These are phyloP conservation scores for Crenichthys baileyi DNA, from an alignment of 2,797 vertebrate genomes.

Conservation along the genomic window DNA sequence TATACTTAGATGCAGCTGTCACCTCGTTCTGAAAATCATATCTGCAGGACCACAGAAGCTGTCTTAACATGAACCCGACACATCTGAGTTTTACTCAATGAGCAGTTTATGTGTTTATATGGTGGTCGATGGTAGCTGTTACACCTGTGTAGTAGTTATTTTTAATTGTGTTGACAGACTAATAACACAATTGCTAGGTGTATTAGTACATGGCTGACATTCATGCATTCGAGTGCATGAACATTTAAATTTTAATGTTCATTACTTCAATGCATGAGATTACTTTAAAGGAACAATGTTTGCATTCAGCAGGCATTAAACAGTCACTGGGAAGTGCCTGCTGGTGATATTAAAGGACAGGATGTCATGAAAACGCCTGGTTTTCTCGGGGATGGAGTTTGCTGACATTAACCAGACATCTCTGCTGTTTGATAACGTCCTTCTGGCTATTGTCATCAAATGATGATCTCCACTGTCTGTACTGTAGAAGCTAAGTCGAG, in stretches of 20 bases:
- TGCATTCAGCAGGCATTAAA: background rate
- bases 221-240: background rate
- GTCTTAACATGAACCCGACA: background rate
- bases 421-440: constrained; percentile 26
- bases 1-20: constrained; percentile 62
- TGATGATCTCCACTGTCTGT: constrained; percentile 4
- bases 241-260: background rate
- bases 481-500: constrained; percentile 6
- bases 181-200: background rate
- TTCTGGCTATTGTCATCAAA: constrained; percentile 9
- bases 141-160: background rate
- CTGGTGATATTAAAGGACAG: constrained; percentile 6
- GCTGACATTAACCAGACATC: constrained; percentile 26
- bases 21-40: constrained; percentile 19
- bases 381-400: constrained; percentile 7
- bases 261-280: background rate
- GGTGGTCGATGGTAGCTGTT: background rate
- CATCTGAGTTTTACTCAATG: background rate
- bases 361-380: constrained; percentile 7
- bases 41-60: background rate
- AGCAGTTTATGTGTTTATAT: background rate
- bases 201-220: background rate
- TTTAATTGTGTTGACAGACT: background rate
- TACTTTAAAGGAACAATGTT: background rate
- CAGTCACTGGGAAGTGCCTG: background rate